phyloP scores from a whole-genome alignment of 2,888 invertebrate genomes.

The Orchesellides sinensis region DNA sequence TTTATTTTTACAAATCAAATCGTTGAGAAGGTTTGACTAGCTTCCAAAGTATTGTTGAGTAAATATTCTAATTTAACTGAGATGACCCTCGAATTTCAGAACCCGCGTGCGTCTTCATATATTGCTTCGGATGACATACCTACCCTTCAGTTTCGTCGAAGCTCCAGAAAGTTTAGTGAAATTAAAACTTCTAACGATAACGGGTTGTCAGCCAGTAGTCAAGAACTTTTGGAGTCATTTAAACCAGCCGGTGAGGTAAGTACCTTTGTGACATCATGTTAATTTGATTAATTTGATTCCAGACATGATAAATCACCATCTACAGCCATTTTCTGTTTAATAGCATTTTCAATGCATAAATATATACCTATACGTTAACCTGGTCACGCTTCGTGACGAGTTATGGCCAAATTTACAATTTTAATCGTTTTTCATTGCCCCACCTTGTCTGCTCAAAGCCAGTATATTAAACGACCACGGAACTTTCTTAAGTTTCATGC shows the following conservation, averaged over 20 bases:
- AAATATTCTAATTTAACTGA: no score
- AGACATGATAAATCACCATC: no score
- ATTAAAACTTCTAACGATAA: constrained; percentile 14
- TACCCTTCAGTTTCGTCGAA: constrained; percentile 26
- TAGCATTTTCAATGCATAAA: not conserved
- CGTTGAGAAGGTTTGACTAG: no score
- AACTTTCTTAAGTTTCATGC: no score
- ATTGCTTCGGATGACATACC: constrained; percentile 43
- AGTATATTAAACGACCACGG: no score
- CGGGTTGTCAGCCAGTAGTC: not conserved
- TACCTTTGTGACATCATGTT: not conserved
- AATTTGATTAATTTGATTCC: no score
- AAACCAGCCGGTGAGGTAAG: not conserved
- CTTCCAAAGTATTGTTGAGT: no score
- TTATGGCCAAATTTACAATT: not conserved
- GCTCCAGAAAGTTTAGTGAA: constrained; percentile 38
- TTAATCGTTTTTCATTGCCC: not conserved
- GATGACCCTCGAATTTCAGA: no score
- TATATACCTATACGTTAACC: not conserved
- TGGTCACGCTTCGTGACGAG: not conserved
- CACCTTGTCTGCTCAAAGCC: no score
- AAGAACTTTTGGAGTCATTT: constrained; percentile 9
- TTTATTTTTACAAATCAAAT: no score
- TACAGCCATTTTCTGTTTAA: not conserved
- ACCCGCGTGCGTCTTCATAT: constrained; percentile 11